These are phyloP conservation scores for Eristalinus aeneus DNA, from an alignment of 2,888 invertebrate species.

Conservation along the genomic window DNA sequence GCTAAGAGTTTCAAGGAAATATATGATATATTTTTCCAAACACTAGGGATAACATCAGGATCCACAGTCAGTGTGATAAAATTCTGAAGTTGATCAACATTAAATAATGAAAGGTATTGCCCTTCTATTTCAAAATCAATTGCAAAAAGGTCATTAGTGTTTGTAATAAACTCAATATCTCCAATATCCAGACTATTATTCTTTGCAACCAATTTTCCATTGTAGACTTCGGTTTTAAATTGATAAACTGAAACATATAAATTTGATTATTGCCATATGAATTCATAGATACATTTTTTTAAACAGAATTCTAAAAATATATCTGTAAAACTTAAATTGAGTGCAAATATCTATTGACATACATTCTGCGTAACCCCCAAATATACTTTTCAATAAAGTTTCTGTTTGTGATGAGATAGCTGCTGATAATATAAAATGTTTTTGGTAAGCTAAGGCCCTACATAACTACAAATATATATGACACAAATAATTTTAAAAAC, in stretches of 20 bases:
- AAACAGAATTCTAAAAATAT: no score
- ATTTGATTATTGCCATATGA: no score
- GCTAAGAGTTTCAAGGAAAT: background rate
- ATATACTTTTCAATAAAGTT: no score
- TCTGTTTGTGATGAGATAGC: no score
- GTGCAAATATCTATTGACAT: no score
- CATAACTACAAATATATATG: no score
- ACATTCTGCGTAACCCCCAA: no score
- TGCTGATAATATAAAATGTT: no score
- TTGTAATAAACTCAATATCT: background rate
- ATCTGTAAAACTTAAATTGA: no score
- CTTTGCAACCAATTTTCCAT: slow-evolving; percentile 1
- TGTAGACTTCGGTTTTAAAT: slow-evolving; percentile 1
- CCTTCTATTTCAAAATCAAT: slow-evolving; percentile 2
- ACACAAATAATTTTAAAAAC: no score
- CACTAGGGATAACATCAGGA: background rate
- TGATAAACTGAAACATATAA: background rate
- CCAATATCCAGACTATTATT: background rate
- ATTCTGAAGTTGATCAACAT: background rate
- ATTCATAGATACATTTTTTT: no score
- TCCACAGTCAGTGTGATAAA: background rate
- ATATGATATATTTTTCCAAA: background rate
- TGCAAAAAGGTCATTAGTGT: background rate
- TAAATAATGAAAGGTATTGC: background rate
- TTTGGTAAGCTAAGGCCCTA: no score